Base-by-base conservation (phyloP, 2,113 vertebrate species). In the Plotosus lineatus region DNA sequence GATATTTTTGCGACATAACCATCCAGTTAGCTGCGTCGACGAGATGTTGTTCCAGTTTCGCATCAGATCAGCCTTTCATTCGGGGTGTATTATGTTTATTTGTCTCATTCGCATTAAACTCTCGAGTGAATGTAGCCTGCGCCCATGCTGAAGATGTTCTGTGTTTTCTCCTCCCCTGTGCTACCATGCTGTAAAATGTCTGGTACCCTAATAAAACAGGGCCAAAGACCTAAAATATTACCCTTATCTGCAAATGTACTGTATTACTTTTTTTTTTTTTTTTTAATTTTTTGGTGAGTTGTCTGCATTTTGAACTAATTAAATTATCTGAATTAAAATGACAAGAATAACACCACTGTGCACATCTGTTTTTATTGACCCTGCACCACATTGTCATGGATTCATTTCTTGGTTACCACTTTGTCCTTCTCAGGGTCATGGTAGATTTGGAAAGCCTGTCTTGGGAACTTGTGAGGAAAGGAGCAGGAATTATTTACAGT, bases 291-390 rank as follows among this genome's bases (percentile, higher is more conserved):
- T 93, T 89, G 86, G 82, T 79, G 60, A 91, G 89, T 90, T 91
- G 92, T 94, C 91, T 93, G 92, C 92, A 90, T 93, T 93, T 91
- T 89, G 58, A 92, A 92, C 89, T 89, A 87, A 89, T 88, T 90
- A 92, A 94, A 93, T 94, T 93, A 93, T 93, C 93, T 92, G 92
- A 93, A 94, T 94, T 92, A 94, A 94, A 94, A 94, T 92, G 92
- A 92, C 91, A 93, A 93, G 92, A 89, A 89, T 90, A 91, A 84
- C 83, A 87, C 9, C 8, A 78, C 3, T 42, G 87, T 79, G 78
- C 73, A 61, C 84, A 76, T 73, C 2, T 88, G 50, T 89, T 83
- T n/a, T 80, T 9, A 75, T 75, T 81, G 42, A 23, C 2, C n/a
- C 33, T 42, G 46, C 26, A 46, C 12, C 3, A 9, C 38, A 44